Conservation (phyloP, 2,113 vertebrate genomes). For the Chaenogobius annularis region DNA sequence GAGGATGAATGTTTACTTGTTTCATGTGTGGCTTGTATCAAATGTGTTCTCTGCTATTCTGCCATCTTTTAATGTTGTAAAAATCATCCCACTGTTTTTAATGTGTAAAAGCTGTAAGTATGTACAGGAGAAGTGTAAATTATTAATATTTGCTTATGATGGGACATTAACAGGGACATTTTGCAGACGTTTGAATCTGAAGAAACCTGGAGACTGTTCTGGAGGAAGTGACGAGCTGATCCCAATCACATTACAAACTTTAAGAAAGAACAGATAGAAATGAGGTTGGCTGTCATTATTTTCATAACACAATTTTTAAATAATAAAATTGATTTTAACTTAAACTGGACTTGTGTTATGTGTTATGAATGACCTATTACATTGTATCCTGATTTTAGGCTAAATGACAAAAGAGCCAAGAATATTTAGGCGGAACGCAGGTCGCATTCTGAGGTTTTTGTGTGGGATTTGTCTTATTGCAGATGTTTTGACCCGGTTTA, state of each 20-base stretch:
- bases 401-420: too few relatives aligned
- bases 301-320: conserved; percentile 78
- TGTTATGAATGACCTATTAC: neutral
- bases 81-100: conserved; percentile 40
- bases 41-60: conserved; percentile 22
- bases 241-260: conserved; percentile 12
- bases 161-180: conserved; percentile 51
- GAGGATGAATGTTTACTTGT: conserved; percentile 22
- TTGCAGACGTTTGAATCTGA: conserved; percentile 35
- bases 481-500: too few relatives aligned
- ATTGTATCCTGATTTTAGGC: too few relatives aligned
- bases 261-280: conserved; percentile 63
- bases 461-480: too few relatives aligned
- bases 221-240: too few relatives aligned
- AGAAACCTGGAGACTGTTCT: conserved; percentile 59
- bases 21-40: conserved; percentile 27
- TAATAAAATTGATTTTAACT: conserved; percentile 69
- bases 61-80: conserved; percentile 38
- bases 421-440: too few relatives aligned
- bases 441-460: too few relatives aligned
- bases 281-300: conserved; percentile 70
- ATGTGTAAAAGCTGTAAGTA: conserved; percentile 79
- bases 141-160: conserved; percentile 67
- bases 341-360: conserved; percentile 27
- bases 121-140: conserved; percentile 86